Evolutionary conservation across 1,140 invertebrate species (phyloP).

Genomic region (Lethrus apterus): DNA sequence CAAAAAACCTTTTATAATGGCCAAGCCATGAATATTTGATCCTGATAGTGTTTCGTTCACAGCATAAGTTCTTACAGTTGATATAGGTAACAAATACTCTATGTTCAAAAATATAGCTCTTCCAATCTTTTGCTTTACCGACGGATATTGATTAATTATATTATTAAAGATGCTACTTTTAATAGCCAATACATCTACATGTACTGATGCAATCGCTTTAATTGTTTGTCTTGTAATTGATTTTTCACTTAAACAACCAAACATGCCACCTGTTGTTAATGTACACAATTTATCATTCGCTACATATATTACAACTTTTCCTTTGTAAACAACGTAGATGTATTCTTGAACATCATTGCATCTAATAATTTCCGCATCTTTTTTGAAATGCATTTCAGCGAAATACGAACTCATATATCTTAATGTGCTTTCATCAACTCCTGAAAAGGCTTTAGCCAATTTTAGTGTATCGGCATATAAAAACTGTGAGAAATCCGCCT

Average conservation of each 20-base stretch:
- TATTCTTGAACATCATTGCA: conserved; percentile 8
- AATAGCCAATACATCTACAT: conserved; percentile 14
- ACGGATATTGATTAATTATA: not conserved
- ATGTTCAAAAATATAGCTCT: conserved; percentile 1
- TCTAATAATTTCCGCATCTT: conserved; percentile 10
- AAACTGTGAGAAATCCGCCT: conserved; percentile 43
- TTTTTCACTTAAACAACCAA: conserved; percentile 14
- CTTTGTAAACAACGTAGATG: conserved; percentile 11
- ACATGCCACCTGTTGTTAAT: conserved; percentile 15
- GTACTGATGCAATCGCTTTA: conserved; percentile 10
- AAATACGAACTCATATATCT: conserved; percentile 37
- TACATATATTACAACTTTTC: conserved; percentile 28
- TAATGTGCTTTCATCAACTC: conserved; percentile 42
- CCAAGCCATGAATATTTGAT: no score
- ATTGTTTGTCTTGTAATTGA: conserved; percentile 17
- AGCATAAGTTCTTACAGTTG: not conserved
- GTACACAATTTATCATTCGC: conserved; percentile 6
- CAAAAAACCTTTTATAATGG: not conserved
- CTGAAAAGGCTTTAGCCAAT: conserved; percentile 42
- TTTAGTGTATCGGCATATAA: conserved; percentile 43
- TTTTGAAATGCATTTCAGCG: not conserved
- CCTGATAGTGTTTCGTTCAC: no score
- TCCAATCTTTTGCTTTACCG: conserved; percentile 1
- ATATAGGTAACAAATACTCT: not conserved
- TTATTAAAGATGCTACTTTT: conserved; percentile 3